A percentile compares a stretch with the other conserved stretches of the same genome.
phyloP scores from a whole-genome alignment of 2,113 vertebrate genomes.

The Pedetes capensis region DNA sequence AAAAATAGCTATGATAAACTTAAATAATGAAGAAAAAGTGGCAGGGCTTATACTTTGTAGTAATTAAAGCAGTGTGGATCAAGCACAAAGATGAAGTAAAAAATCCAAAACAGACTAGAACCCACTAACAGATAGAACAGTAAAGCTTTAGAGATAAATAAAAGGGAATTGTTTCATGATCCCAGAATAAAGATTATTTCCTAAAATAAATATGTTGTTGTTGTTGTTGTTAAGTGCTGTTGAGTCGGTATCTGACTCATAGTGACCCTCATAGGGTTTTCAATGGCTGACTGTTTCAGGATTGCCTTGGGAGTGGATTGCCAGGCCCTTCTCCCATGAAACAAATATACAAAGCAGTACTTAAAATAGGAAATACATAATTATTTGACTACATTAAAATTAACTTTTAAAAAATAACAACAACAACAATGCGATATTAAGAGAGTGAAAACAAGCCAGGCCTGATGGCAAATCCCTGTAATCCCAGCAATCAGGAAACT shows the following conservation, averaged over 20 bases:
- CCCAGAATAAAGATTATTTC: neutral
- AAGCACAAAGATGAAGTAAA: neutral
- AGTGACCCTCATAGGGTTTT: too few relatives aligned
- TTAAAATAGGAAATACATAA: neutral
- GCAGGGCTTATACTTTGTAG: neutral
- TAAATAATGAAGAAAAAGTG: neutral
- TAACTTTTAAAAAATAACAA: neutral
- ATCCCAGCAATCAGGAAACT: too few relatives aligned
- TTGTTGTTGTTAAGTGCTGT: too few relatives aligned
- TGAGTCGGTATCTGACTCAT: too few relatives aligned
- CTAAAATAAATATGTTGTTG: too few relatives aligned
- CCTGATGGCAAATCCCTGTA: neutral
- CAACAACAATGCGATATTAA: neutral
- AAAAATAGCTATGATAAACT: neutral
- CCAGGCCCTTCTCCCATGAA: too few relatives aligned
- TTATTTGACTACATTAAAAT: conserved; percentile 9
- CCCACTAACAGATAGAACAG: neutral
- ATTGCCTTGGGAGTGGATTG: too few relatives aligned
- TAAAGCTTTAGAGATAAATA: neutral
- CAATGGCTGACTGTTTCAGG: too few relatives aligned
- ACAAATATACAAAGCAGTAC: neutral
- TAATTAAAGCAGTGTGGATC: neutral
- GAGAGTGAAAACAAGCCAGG: neutral
- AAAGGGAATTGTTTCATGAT: neutral
- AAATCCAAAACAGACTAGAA: neutral